These are phyloP conservation scores for Eucriotettix oculatus DNA, from an alignment of 2,888 invertebrate species.

Conservation along the genomic window DNA sequence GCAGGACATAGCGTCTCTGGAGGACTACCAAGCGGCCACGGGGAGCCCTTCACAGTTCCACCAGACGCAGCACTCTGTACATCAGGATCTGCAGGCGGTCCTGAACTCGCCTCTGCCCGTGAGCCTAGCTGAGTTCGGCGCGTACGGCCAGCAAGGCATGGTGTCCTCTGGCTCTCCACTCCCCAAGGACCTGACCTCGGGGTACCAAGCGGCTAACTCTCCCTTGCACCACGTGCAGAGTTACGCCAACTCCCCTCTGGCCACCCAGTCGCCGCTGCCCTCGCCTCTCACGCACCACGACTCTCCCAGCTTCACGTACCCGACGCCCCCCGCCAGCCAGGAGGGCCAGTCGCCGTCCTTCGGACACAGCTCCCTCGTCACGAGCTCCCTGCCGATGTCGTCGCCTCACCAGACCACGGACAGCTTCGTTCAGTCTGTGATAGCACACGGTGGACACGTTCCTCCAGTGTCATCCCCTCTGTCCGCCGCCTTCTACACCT, in stretches of 20 bases:
- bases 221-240: conserved; percentile 8
- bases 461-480: conserved; percentile 48
- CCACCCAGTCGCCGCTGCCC: conserved; percentile 21
- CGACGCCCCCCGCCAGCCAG: conserved; percentile 76
- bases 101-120: conserved; percentile 64
- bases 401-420: conserved; percentile 23
- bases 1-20: conserved; percentile 27
- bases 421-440: conserved; percentile 22
- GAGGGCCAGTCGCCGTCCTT: conserved; percentile 52
- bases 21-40: conserved; percentile 27
- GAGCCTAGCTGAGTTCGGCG: conserved; percentile 65
- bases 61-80: conserved; percentile 34
- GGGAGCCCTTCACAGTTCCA: conserved; percentile 10
- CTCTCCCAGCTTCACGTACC: conserved; percentile 66
- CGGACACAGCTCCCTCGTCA: conserved; percentile 24
- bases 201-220: conserved; percentile 5
- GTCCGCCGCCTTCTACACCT: conserved; percentile 69
- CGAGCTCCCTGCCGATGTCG: conserved; percentile 26
- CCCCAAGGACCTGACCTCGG: conserved; percentile 8
- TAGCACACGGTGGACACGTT: conserved; percentile 15
- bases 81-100: conserved; percentile 57
- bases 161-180: conserved; percentile 26
- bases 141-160: conserved; percentile 34
- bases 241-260: conserved; percentile 8
- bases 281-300: conserved; percentile 30